Base-by-base conservation (phyloP, 2,113 vertebrate genomes). In the Eubucco bourcierii region DNA sequence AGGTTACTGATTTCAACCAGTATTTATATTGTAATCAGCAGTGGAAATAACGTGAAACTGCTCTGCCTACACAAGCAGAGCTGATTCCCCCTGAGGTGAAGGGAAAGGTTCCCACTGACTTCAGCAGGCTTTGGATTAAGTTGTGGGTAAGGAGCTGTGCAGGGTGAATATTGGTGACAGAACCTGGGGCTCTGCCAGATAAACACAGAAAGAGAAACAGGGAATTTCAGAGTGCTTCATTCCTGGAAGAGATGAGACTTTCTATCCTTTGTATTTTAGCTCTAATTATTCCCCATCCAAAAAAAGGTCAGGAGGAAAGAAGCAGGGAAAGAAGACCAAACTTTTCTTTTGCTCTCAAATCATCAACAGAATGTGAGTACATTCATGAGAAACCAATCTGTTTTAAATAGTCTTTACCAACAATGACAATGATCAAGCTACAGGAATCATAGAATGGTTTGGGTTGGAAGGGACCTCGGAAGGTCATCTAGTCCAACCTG, bases 21-120 rank as follows among this genome's bases (percentile, higher is more conserved):
- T 25, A 68, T 39, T 92, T 84, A 77, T 20, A 66, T 12, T 86
- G 66, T 75, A 95, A 88, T 90, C 76, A 88, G 44, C 70, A 80
- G 28, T 93, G 91, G 93, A 95, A 96, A 95, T 81, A 84, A 90
- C 86, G 83, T 88, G 93, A 93, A 95, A 95, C 17, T 70, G 76
- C 59, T 95, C 90, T 96, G 94, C 91, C 83, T 95, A 78, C 85
- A 94, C 70, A 95, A 83, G 89, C 82, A 93, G 72, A 85, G 58
- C 53, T 78, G 68, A 91, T 92, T 77, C 61, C 84, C 75, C 82
- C 72, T 83, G 81, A 85, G 93, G 87, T 92, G 27, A 87, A 89
- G 61, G 76, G 82, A 95, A 93, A 93, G 53, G 73, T 96, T 96
- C 94, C 89, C 93, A 93, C 59, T 90, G 85, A 90, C 85, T 96